Evolutionary conservation across 37 sponge, comb jelly and placozoan genomes (phyloP), one percentile per base, ranked within the genome.

Genomic region (Crambe crambe): DNA sequence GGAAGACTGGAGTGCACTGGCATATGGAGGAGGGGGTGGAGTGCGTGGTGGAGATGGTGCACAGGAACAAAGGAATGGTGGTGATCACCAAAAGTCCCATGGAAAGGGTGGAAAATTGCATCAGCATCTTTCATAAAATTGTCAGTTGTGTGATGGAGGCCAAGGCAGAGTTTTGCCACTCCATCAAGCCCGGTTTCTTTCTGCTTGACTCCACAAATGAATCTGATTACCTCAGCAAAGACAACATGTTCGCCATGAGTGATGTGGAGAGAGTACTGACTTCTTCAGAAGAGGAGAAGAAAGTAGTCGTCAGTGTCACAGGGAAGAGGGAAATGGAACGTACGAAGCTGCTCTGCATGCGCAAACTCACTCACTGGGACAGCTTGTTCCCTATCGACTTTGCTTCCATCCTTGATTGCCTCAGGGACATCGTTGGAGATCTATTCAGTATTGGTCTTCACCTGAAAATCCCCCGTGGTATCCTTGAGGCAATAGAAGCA

Each of bases 1-100:
- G 84, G 84, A 84, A 75, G 58, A 65, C n/a, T 75, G 84, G 84
- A 29, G 66, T 83, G 56, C 69, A 76, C 42, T 84, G 84, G 84
- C n/a, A 51, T 22, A 75, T 47, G 56, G 65, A 69, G 56, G 36
- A 67, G 36, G 84, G 84, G 22, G 76, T 73, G 36, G 84, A 75
- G 35, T 65, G 69, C 10, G 12, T 43, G 30, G 77, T 84, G n/a
- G 84, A 84, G 36, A 38, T 84, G 38, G 51, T 59, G n/a, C 65
- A 67, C 26, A 76, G 37, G 12, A 31, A 40, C 25, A 79, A 25
- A 66, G 79, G 79, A 39, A 31, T 84, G 4, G 84, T 68, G 3
- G 67, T 84, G 40, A 43, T 65, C 29, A 76, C 72, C 37, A 39
- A 58, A 34, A 66, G 77, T 75, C 10, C n/a, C n/a, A 12, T 47